Conservation (phyloP, 2,113 vertebrate species). For the Leptosomus discolor region DNA sequence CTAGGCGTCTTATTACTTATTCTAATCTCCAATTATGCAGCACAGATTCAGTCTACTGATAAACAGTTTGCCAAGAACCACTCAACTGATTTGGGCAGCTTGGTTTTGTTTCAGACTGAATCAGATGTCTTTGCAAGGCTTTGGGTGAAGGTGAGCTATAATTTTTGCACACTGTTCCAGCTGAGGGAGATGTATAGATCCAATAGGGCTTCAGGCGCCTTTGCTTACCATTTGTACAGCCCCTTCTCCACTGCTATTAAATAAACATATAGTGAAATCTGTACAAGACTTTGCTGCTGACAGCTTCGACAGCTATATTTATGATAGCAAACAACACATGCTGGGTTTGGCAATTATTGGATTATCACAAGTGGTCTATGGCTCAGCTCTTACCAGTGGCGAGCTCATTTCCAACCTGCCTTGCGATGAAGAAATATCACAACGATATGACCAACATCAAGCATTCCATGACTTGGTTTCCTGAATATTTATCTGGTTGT, state of each 20-base stretch:
- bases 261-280: neutral
- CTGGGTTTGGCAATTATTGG: neutral
- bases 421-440: neutral
- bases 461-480: neutral
- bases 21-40: slow-evolving; percentile 28
- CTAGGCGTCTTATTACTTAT: slow-evolving; percentile 16
- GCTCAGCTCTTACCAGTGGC: neutral
- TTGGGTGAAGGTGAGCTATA: neutral
- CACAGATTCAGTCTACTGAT: neutral
- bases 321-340: neutral
- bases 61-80: neutral
- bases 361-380: neutral
- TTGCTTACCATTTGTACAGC: neutral
- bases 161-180: neutral
- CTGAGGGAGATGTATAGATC: neutral
- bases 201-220: neutral
- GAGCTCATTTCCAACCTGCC: neutral
- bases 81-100: neutral
- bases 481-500: neutral
- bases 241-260: neutral
- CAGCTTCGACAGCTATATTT: neutral
- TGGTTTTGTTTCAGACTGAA: neutral
- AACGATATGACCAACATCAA: neutral
- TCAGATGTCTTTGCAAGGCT: neutral
- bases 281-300: neutral